These are phyloP conservation scores for Menidia menidia DNA, from an alignment of 2,797 vertebrate species.

Conservation along the genomic window DNA sequence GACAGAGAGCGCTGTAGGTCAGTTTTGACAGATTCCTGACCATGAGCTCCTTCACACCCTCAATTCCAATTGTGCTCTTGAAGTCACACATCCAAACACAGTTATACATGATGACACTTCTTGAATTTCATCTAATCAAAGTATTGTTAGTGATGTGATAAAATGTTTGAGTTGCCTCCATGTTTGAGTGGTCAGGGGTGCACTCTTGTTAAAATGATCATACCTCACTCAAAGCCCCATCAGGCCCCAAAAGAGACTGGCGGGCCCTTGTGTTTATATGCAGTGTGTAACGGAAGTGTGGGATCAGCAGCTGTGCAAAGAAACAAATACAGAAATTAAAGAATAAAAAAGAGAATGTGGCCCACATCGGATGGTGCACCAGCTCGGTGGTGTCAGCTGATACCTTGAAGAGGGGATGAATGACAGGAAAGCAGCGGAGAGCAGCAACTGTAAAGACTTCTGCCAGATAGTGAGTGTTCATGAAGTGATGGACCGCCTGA, in stretches of 20 bases:
- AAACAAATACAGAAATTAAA: neutral
- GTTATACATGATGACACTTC: neutral
- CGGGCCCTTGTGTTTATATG: conserved; percentile 17
- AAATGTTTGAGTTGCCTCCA: neutral
- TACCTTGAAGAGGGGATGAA: conserved; percentile 86
- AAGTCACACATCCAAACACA: neutral
- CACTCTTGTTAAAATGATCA: neutral
- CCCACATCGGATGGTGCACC: neutral
- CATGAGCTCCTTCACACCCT: conserved; percentile 74
- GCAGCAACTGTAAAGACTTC: conserved; percentile 78
- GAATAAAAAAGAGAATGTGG: neutral
- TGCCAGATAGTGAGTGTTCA: conserved; percentile 76
- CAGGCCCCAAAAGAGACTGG: conserved; percentile 1
- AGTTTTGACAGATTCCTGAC: conserved; percentile 54
- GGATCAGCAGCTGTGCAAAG: conserved; percentile 53
- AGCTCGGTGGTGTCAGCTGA: neutral
- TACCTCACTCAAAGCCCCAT: conserved; percentile 27
- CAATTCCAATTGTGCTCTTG: conserved; percentile 72
- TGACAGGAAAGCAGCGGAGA: conserved; percentile 74
- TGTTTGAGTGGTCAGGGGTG: too few species aligned
- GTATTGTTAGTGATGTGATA: neutral
- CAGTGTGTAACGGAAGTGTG: conserved; percentile 67
- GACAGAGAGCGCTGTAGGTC: conserved; percentile 79
- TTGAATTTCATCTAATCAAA: neutral
- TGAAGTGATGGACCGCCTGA: conserved; percentile 73